These are phyloP conservation scores for Pseudococcus longispinus DNA, from an alignment of 2,888 invertebrate species.

Conservation along the genomic window DNA sequence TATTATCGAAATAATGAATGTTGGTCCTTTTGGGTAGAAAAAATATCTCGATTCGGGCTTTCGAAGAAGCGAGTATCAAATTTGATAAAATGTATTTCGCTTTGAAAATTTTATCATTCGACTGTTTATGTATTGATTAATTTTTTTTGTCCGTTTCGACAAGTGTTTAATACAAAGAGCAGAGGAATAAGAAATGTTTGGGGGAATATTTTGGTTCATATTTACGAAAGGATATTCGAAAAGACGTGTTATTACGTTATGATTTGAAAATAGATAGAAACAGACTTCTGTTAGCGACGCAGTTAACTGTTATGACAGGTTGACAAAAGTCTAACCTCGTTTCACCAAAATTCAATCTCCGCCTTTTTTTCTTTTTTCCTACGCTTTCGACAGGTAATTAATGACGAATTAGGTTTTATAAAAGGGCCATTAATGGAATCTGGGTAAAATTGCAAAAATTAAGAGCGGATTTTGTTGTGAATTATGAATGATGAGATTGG, in stretches of 20 bases:
- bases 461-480: background rate
- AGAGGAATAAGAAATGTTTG: background rate
- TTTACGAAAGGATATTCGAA: background rate
- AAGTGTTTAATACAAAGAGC: background rate
- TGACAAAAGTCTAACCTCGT: background rate
- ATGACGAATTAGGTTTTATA: background rate
- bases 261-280: conserved; percentile 11
- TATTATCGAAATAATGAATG: no score
- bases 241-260: background rate
- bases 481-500: background rate
- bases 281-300: background rate
- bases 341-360: background rate
- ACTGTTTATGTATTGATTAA: background rate
- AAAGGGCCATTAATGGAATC: background rate
- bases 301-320: background rate
- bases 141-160: background rate
- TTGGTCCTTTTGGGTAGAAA: no score
- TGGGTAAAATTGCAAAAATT: background rate
- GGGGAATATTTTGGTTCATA: background rate
- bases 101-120: background rate
- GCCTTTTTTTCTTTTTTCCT: background rate
- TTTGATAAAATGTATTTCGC: background rate
- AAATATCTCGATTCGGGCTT: background rate
- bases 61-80: background rate
- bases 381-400: background rate